Evolutionary conservation across 2,113 vertebrate genomes (phyloP).

Genomic region (Alaudala cheleensis): DNA sequence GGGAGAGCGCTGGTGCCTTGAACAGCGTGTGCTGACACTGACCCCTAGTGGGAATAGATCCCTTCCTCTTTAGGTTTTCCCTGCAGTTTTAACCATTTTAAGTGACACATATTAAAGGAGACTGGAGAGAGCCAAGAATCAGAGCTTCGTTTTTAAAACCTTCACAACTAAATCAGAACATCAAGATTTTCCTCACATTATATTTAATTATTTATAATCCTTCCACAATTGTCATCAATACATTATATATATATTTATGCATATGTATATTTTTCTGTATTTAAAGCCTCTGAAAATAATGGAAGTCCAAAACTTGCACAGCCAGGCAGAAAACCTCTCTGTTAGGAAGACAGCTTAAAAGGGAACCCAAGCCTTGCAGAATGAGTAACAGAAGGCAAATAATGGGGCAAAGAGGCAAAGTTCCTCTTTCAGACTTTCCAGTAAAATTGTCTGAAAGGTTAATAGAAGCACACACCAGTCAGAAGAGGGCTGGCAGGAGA

Average conservation of each 20-base stretch:
- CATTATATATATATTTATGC: neutral
- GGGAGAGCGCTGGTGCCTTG: neutral
- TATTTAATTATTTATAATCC: neutral
- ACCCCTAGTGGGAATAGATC: constrained; percentile 34
- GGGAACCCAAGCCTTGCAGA: neutral
- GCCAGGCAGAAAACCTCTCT: neutral
- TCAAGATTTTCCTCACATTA: neutral
- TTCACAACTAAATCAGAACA: neutral
- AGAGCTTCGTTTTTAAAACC: neutral
- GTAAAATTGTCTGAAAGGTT: neutral
- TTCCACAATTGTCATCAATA: neutral
- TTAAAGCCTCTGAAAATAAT: neutral
- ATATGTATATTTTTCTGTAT: neutral
- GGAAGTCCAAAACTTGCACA: neutral
- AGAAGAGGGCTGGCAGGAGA: neutral
- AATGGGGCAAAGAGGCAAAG: neutral
- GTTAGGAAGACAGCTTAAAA: neutral
- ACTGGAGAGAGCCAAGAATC: neutral
- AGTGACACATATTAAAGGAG: neutral
- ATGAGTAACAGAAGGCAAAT: neutral
- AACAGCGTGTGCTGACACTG: neutral
- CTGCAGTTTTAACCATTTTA: neutral
- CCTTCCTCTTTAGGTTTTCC: neutral
- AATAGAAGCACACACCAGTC: neutral
- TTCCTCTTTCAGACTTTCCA: neutral